phyloP scores from a whole-genome alignment of 2,888 invertebrate species.

The Ernsta delagoae region DNA sequence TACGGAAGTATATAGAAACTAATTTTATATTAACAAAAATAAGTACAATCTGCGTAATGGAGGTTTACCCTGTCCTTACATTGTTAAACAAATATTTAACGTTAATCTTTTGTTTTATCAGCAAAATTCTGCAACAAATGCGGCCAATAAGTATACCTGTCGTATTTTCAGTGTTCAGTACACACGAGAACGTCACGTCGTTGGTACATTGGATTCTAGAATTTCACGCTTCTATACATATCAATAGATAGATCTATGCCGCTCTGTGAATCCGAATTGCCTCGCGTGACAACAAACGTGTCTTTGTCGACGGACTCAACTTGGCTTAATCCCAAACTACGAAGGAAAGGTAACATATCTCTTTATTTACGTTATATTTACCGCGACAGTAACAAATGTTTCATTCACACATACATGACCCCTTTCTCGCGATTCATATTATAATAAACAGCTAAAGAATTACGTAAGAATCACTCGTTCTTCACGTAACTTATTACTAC shows the following conservation, averaged over 20 bases:
- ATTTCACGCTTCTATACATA: conserved; percentile 59
- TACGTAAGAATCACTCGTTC: conserved; percentile 17
- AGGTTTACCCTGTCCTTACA: background rate
- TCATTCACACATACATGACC: conserved; percentile 41
- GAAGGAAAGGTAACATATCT: conserved; percentile 69
- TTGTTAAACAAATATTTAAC: background rate
- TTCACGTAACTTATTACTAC: conserved; percentile 14
- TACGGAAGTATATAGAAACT: no score
- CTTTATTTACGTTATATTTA: conserved; percentile 70
- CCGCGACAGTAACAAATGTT: conserved; percentile 65
- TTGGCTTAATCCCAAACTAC: conserved; percentile 76
- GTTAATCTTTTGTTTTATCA: background rate
- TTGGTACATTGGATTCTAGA: conserved; percentile 40
- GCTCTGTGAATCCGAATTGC: conserved; percentile 57
- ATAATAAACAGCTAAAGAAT: conserved; percentile 43
- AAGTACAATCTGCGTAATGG: no score
- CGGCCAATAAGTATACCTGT: no score
- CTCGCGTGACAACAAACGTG: conserved; percentile 62
- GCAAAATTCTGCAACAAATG: no score
- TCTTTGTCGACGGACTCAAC: conserved; percentile 67
- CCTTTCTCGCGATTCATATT: conserved; percentile 46
- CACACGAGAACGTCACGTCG: conserved; percentile 6
- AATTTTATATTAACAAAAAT: no score
- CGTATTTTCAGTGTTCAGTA: no score
- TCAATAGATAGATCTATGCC: conserved; percentile 45